Evolutionary conservation across 37 sponge, comb jelly and placozoan genomes (phyloP).

Genomic region (Cliona cf. orientalis): DNA sequence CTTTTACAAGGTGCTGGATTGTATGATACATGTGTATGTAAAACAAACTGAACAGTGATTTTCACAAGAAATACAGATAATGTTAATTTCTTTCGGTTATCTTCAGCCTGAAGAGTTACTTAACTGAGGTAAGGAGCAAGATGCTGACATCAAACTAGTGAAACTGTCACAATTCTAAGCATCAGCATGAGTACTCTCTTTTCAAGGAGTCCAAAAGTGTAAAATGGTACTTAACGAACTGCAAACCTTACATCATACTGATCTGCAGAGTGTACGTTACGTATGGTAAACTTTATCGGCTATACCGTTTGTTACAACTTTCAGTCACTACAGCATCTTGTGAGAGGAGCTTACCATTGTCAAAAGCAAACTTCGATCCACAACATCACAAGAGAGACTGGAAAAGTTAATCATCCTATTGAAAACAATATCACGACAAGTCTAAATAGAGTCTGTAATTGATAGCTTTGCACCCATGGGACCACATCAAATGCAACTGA

Average conservation of each 20-base stretch:
- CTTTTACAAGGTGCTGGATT: background rate
- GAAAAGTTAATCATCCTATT: constrained; percentile 12
- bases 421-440: background rate
- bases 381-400: background rate
- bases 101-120: constrained; percentile 6
- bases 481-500: background rate
- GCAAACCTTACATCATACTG: constrained; percentile 2
- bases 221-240: constrained; percentile 2
- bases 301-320: background rate
- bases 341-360: constrained; percentile 10
- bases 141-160: background rate
- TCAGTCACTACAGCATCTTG: constrained; percentile 3
- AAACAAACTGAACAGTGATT: background rate
- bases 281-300: constrained; percentile 11
- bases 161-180: background rate
- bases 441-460: constrained; percentile 4
- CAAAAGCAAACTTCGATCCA: constrained; percentile 8
- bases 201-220: background rate
- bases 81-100: background rate
- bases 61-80: background rate
- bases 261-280: background rate
- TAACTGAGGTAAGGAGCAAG: background rate
- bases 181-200: background rate
- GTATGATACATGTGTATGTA: no score
- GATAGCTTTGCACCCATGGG: background rate